Evolutionary conservation across 2,797 vertebrate genomes (phyloP), one percentile per base, ranked within the genome.

Genomic region (Falco columbarius): DNA sequence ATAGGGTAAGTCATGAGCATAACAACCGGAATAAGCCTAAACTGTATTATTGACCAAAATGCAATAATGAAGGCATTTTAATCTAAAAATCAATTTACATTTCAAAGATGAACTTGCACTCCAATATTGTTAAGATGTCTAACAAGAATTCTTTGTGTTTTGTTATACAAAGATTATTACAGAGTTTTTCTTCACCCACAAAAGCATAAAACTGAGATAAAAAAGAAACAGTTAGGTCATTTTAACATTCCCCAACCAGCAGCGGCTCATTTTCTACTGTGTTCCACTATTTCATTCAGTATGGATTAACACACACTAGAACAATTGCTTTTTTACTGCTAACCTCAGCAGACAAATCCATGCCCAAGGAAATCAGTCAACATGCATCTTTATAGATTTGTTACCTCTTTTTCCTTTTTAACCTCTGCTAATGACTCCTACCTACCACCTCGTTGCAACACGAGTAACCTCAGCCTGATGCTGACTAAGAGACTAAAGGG

Each of bases 51-150:
- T 92, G 93, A 95, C 93, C 85, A 93, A 92, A 95, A 93, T 51
- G 66, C 91, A 89, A 85, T 92, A 95, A 90, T 63, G 77, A 96
- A 94, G 81, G 62, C 44, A 92, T 95, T 97, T 96, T 91, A 95
- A 96, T 94, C 71, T 94, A 77, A 91, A 96, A 95, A 95, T 96
- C 90, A 71, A 97, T 97, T 95, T 85, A 92, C 75, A 93, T 95
- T 92, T 96, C 94, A 85, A 97, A 95, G 92, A 95, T 91, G 81
- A 94, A 94, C 84, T 65, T 70, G 49, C 44, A 80, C 74, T 94
- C 93, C 94, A 90, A 58, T 80, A 84, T 12, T 6, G 65, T n/a
- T 85, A 55, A 42, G 49, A 87, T 32, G 40, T 38, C 91, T 92
- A 82, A 87, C 42, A 79, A 54, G 68, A 59, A 87, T 82, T 36